phyloP scores from a whole-genome alignment of 2,797 vertebrate genomes.

The Pristis pectinata region DNA sequence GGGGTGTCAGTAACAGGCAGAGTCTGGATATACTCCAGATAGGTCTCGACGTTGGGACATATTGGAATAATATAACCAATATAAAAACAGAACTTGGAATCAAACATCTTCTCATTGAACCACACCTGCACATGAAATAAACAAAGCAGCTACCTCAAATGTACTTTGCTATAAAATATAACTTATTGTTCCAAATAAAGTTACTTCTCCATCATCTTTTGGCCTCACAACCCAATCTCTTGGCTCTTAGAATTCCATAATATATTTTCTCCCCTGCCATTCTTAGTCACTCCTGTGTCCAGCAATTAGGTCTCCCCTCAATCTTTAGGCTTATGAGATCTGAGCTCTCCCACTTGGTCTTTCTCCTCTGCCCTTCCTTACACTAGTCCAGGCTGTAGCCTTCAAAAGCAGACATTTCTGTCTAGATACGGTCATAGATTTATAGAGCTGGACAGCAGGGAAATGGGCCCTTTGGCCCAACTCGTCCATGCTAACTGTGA shows the following conservation, averaged over 20 bases:
- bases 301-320: neutral
- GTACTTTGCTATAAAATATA: constrained; percentile 32
- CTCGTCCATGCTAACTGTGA: too few relatives aligned
- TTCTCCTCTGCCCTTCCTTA: too few relatives aligned
- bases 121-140: constrained; percentile 60
- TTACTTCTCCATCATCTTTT: neutral
- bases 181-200: neutral
- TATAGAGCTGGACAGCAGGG: too few relatives aligned
- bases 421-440: too few relatives aligned
- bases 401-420: too few relatives aligned
- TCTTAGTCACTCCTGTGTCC: neutral
- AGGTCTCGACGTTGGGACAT: constrained; percentile 66
- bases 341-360: neutral
- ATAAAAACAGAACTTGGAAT: constrained; percentile 67
- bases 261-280: neutral
- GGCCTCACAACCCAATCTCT: too few relatives aligned
- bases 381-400: too few relatives aligned
- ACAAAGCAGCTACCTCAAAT: constrained; percentile 42
- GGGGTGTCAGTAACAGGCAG: constrained; percentile 67
- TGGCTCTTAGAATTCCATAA: neutral
- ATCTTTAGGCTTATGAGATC: neutral
- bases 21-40: constrained; percentile 66
- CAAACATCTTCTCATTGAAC: constrained; percentile 73
- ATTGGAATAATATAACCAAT: constrained; percentile 68
- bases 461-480: too few relatives aligned